Percentiles rank a stretch among this genome's conserved stretches.
Evolutionary conservation across 2,888 invertebrate genomes (phyloP).

Genomic region (Platypus cylindrus): DNA sequence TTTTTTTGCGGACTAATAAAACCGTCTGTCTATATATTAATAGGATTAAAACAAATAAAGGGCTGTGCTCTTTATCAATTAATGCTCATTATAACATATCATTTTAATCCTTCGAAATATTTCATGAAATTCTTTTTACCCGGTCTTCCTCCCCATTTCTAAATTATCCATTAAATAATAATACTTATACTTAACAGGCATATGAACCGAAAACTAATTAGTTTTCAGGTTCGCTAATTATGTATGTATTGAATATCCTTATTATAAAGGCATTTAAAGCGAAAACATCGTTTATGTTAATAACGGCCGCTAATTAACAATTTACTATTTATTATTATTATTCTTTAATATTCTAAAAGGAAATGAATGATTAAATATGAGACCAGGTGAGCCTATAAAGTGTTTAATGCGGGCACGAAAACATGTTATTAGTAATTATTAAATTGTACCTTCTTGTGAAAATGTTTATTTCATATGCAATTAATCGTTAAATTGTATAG

Average conservation of each 20-base stretch:
- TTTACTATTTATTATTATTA: constrained; percentile 18
- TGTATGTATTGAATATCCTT: constrained; percentile 15
- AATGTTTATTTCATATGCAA: constrained; percentile 24
- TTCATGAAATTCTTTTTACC: too few relatives aligned
- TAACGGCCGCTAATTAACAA: constrained; percentile 18
- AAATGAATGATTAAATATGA: constrained; percentile 19
- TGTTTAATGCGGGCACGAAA: constrained; percentile 26
- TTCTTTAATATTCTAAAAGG: constrained; percentile 19
- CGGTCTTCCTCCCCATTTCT: constrained; percentile 7
- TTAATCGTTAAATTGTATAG: too few relatives aligned
- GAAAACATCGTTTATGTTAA: constrained; percentile 17
- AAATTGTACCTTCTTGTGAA: constrained; percentile 25
- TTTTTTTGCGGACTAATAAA: too few relatives aligned
- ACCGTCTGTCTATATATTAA: too few relatives aligned
- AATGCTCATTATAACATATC: too few relatives aligned
- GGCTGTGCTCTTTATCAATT: too few relatives aligned
- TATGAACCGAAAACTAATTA: constrained; percentile 14
- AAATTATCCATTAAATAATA: constrained; percentile 14
- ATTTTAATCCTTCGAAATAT: too few relatives aligned
- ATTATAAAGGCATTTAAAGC: constrained; percentile 15
- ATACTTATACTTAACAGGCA: too few relatives aligned
- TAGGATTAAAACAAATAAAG: too few relatives aligned
- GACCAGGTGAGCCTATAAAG: constrained; percentile 24
- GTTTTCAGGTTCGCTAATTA: constrained; percentile 15
- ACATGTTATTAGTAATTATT: constrained; percentile 26